A percentile compares a stretch with the other conserved stretches of the same genome.
These are phyloP conservation scores for Callinectes sapidus DNA, from an alignment of 2,888 invertebrate genomes.

Conservation along the genomic window DNA sequence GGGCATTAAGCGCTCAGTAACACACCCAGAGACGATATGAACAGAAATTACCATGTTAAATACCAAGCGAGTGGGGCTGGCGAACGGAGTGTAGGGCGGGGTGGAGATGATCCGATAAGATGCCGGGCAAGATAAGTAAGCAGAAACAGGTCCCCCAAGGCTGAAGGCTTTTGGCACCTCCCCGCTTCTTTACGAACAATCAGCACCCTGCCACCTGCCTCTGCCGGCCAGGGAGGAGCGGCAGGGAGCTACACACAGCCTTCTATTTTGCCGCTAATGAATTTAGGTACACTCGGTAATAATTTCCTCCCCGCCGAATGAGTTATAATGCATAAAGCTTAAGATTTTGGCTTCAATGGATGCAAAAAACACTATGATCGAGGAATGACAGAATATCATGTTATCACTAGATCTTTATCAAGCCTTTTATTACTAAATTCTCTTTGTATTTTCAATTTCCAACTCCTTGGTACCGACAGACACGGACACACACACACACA, in stretches of 20 bases:
- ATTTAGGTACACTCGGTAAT: slow-evolving; percentile 4
- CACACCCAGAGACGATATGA: slow-evolving; percentile 26
- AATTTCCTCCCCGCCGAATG: background rate
- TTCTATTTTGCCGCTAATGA: background rate
- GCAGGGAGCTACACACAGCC: background rate
- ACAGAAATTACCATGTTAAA: slow-evolving; percentile 33
- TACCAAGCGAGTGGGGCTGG: background rate
- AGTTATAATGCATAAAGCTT: background rate
- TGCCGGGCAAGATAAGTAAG: background rate
- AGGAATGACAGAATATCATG: background rate
- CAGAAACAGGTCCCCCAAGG: slow-evolving; percentile 23
- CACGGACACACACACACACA: background rate
- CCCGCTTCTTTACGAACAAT: slow-evolving; percentile 24
- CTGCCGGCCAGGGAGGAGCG: background rate
- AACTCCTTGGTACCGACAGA: background rate
- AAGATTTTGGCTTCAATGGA: background rate
- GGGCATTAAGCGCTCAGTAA: slow-evolving; percentile 14
- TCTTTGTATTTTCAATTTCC: background rate
- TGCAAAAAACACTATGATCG: background rate
- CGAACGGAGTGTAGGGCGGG: slow-evolving; percentile 17
- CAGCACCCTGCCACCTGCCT: slow-evolving; percentile 31
- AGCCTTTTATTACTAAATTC: background rate
- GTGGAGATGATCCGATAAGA: slow-evolving; percentile 6
- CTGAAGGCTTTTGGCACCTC: background rate
- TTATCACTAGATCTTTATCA: background rate